A percentile compares a stretch with the other conserved stretches of the same genome.
phyloP scores from a whole-genome alignment of 2,113 vertebrate species.

The Microtus oregoni region DNA sequence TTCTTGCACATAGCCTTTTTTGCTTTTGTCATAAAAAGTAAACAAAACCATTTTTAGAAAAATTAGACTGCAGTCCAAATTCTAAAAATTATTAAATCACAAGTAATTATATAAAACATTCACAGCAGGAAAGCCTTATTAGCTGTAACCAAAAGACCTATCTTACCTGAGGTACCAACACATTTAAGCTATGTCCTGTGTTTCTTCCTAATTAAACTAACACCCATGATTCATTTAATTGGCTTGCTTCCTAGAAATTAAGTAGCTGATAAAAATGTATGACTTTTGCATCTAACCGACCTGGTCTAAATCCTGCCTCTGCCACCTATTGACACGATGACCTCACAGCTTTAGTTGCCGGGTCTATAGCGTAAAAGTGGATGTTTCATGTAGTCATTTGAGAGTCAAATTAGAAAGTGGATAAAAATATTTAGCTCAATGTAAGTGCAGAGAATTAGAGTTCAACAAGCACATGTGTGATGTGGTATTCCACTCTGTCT shows the following conservation, averaged over 20 bases:
- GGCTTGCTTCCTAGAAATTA: not conserved
- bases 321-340: not conserved
- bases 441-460: not conserved
- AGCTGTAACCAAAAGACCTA: not conserved
- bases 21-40: not conserved
- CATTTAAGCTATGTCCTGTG: not conserved
- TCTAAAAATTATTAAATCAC: conserved; percentile 30
- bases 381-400: not conserved
- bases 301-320: not conserved
- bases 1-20: not conserved
- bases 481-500: too few relatives aligned
- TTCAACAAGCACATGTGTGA: not conserved
- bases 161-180: not conserved
- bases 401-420: not conserved
- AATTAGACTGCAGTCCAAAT: not conserved
- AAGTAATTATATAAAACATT: conserved; percentile 2
- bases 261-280: not conserved
- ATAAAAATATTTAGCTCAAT: conserved; percentile 2
- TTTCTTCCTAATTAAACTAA: conserved; percentile 36
- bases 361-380: not conserved
- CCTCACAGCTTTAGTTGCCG: not conserved
- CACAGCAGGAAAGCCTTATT: not conserved
- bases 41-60: not conserved
- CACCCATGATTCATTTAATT: not conserved
- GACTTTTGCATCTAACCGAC: not conserved